Evolutionary conservation across 2,797 vertebrate species (phyloP), one percentile per base, ranked within the genome.

Genomic region (Sebastes jordani): DNA sequence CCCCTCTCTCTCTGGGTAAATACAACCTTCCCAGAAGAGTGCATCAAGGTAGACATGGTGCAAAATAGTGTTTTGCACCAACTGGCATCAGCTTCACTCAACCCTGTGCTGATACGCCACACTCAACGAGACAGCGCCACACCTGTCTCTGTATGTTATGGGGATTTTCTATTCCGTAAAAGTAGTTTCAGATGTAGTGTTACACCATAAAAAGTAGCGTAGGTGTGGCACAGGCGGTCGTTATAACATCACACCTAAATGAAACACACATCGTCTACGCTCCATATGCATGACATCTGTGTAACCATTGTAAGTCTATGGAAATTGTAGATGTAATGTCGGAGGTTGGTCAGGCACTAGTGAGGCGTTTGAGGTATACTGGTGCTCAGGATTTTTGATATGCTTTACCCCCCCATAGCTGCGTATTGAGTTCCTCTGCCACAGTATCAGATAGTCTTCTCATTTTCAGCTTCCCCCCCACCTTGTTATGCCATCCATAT

Each of bases 371-470:
- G 22, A 11, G 30, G 56, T 29, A 7, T 1, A 7, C 56, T 11
- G 25, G 11, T 29, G 25, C 27, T 11, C 25, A 1, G 32, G 18
- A 13, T 32, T 22, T 62, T 22, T 36, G 9, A 62, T 62, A 22
- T 36, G 11, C 60, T 36, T 62, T 30, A 1, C 20, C 32, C 29
- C 29, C 59, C 22, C 42, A 46, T 18, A 0, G 6, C 38, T 66
- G 54, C 14, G 3, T 73, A 76, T 71, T 34, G 54, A 72, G 49
- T 77, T 77, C 13, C 71, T 73, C 13, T 6, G 14, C 62, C 58
- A 74, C 27, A 69, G 79, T 81, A 78, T 85, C 74, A 64, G 16
- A 68, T 76, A 32, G 16, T 72, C 62, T 32, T 56, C 60, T 60
- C 49, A 18, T 5, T 65, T 20, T 71, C 71, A 76, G 29, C 42